Evolutionary conservation across 2,888 invertebrate species (phyloP).

Genomic region (Tachina fera): DNA sequence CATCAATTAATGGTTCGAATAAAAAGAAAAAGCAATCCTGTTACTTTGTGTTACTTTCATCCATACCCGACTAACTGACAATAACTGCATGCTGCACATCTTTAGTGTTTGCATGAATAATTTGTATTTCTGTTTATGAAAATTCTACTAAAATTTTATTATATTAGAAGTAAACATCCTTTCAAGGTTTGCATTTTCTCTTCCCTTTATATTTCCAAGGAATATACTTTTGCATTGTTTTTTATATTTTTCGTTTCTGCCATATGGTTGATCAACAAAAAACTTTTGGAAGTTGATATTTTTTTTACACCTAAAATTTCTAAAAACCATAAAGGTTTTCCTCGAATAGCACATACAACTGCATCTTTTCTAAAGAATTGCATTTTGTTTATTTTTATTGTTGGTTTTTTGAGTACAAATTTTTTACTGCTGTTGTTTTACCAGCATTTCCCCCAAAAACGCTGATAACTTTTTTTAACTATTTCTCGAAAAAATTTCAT

Average conservation of each 20-base stretch:
- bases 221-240: slow-evolving; percentile 12
- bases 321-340: slow-evolving; percentile 37
- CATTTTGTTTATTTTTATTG: neutral
- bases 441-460: slow-evolving; percentile 34
- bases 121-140: too few species aligned
- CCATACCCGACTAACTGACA: too few species aligned
- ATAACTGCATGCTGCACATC: too few species aligned
- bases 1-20: too few species aligned
- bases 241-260: slow-evolving; percentile 12
- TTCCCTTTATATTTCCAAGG: neutral
- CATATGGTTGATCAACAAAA: slow-evolving; percentile 34
- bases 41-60: too few species aligned
- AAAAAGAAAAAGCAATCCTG: too few species aligned
- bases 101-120: too few species aligned
- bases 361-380: slow-evolving; percentile 13
- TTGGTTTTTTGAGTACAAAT: neutral
- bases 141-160: too few species aligned
- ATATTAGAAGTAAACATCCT: neutral
- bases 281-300: slow-evolving; percentile 14
- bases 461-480: slow-evolving; percentile 39
- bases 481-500: slow-evolving; percentile 49
- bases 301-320: slow-evolving; percentile 50
- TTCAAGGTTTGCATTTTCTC: neutral
- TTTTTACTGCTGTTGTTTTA: slow-evolving; percentile 12
- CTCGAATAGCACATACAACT: neutral